A percentile compares a stretch with the other conserved stretches of the same genome.
phyloP scores from a whole-genome alignment of 2,113 vertebrate species.

The Ornithorhynchus anatinus region DNA sequence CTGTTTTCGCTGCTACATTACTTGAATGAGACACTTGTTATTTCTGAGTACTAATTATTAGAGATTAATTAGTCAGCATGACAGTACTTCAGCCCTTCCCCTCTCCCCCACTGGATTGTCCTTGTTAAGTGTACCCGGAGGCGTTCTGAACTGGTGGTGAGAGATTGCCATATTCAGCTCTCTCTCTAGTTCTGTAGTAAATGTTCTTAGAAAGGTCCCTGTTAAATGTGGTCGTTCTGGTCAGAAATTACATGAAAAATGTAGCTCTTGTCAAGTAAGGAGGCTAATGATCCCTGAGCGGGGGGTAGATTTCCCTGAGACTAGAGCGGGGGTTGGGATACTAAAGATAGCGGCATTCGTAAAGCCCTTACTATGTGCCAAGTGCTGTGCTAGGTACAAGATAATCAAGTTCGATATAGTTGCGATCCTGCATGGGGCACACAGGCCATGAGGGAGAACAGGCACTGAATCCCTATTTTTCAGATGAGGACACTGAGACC shows the following conservation, averaged over 20 bases:
- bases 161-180: not conserved
- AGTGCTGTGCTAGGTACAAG: no score
- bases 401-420: no score
- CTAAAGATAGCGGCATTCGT: no score
- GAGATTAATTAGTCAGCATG: slow-evolving; percentile 60
- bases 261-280: not conserved
- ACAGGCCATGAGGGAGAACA: no score
- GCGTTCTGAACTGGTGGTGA: not conserved
- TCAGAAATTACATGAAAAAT: slow-evolving; percentile 25
- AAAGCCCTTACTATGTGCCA: no score
- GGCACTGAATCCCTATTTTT: no score
- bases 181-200: slow-evolving; percentile 3
- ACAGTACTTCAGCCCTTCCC: slow-evolving; percentile 34
- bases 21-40: slow-evolving; percentile 55
- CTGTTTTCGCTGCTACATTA: slow-evolving; percentile 40
- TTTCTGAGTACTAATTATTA: slow-evolving; percentile 57
- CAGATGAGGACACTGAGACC: no score
- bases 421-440: no score
- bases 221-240: not conserved
- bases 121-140: slow-evolving; percentile 29
- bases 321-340: not conserved
- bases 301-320: not conserved
- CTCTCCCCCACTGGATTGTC: slow-evolving; percentile 20
- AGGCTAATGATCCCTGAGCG: not conserved
- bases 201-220: not conserved